These are phyloP conservation scores for Limnephilus auricula DNA, from an alignment of 2,888 invertebrate species.

Conservation along the genomic window DNA sequence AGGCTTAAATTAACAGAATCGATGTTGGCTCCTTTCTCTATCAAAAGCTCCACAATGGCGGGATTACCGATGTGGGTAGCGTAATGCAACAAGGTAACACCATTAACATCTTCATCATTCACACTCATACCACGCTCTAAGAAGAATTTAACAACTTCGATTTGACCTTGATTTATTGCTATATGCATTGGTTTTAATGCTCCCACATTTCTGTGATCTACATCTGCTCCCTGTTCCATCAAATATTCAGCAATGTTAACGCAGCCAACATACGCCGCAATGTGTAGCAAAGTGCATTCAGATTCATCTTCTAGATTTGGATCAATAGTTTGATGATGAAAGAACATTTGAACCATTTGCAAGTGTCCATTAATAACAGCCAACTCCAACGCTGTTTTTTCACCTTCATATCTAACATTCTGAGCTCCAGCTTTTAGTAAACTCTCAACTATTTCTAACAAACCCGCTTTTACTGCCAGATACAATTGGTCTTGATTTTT, in stretches of 20 bases:
- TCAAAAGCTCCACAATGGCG: background rate
- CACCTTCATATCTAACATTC: background rate
- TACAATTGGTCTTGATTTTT: background rate
- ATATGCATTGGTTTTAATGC: constrained; percentile 26
- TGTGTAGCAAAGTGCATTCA: background rate
- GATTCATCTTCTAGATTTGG: background rate
- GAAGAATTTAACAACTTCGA: constrained; percentile 11
- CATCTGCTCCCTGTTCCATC: background rate
- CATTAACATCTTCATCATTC: background rate
- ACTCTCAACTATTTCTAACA: background rate
- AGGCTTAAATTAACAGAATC: background rate
- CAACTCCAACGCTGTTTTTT: background rate
- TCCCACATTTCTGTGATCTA: background rate
- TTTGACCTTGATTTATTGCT: background rate
- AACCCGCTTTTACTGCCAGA: background rate
- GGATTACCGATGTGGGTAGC: background rate
- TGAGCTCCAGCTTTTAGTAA: constrained; percentile 14
- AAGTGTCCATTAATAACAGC: constrained; percentile 13
- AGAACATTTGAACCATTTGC: constrained; percentile 9
- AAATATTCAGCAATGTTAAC: constrained; percentile 5
- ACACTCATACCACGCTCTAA: background rate
- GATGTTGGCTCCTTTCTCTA: background rate
- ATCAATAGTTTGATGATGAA: background rate
- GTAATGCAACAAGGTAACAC: constrained; percentile 6
- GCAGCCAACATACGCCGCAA: constrained; percentile 2